A percentile compares a stretch with the other conserved stretches of the same genome.
phyloP scores from a whole-genome alignment of 2,113 vertebrate species.

The Phyllostomus hastatus region DNA sequence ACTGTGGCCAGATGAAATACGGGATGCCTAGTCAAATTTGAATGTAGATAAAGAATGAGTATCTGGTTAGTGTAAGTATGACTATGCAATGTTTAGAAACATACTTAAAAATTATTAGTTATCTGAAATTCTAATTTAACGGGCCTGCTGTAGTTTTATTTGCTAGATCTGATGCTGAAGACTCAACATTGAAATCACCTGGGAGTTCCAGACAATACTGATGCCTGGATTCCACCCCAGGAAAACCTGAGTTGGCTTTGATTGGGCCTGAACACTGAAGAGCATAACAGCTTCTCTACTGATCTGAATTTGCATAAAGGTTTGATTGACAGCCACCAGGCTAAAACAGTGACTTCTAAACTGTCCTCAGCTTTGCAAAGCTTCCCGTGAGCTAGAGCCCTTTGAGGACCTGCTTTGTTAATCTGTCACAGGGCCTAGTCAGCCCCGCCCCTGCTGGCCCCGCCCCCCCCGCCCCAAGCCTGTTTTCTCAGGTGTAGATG shows the following conservation, averaged over 20 bases:
- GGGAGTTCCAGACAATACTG: not conserved
- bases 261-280: too few relatives aligned
- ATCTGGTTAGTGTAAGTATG: not conserved
- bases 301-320: not conserved
- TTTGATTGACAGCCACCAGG: not conserved
- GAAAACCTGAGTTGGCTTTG: not conserved
- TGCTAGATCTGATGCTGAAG: not conserved
- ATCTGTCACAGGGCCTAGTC: not conserved
- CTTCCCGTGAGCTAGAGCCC: not conserved
- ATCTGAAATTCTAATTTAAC: not conserved
- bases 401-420: not conserved
- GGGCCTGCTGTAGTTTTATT: not conserved
- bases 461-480: too few relatives aligned
- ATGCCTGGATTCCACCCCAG: not conserved
- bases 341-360: not conserved
- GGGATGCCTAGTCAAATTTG: not conserved
- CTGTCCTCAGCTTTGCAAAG: not conserved
- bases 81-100: not conserved
- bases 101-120: not conserved
- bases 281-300: not conserved
- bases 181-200: not conserved
- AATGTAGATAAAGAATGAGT: not conserved
- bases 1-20: not conserved
- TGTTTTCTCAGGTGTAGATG: not conserved
- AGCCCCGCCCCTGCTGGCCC: too few relatives aligned